Conservation (phyloP, 2,888 invertebrate genomes). For the Zootermopsis nevadensis region DNA sequence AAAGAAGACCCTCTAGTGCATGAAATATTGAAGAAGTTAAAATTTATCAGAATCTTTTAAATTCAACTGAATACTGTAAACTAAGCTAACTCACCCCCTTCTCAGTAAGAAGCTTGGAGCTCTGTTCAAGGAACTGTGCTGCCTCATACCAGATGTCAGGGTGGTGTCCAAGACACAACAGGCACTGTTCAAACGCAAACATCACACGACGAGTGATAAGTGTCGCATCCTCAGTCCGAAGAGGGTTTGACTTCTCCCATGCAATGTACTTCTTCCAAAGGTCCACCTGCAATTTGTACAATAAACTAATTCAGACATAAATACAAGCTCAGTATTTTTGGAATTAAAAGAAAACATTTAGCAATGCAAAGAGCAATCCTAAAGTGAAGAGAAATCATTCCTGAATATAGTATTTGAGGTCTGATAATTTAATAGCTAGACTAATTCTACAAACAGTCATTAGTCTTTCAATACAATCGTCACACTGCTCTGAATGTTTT, state of each 20-base stretch:
- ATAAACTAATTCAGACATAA: conserved; percentile 47
- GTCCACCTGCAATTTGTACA: conserved; percentile 77
- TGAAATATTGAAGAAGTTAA: no score
- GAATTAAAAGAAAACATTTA: background rate
- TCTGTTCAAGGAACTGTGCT: conserved; percentile 95
- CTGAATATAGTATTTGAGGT: no score
- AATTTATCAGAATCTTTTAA: no score
- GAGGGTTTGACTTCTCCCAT: conserved; percentile 97
- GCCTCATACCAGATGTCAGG: conserved; percentile 99
- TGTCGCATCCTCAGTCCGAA: conserved; percentile 95
- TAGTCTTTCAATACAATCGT: no score
- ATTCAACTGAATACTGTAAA: no score
- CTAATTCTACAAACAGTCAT: no score
- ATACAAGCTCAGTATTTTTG: conserved; percentile 15
- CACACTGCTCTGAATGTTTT: no score
- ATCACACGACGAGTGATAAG: conserved; percentile 93
- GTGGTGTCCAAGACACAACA: conserved; percentile 96
- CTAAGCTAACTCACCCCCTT: conserved; percentile 79
- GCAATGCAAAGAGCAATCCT: no score
- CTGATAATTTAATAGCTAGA: no score
- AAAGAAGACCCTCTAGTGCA: no score
- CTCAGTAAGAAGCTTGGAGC: conserved; percentile 91
- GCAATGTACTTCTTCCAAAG: conserved; percentile 98
- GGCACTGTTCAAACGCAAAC: conserved; percentile 98
- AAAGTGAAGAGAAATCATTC: no score